Evolutionary conservation across 1,140 invertebrate genomes (phyloP).

Genomic region (Ylistrum balloti): DNA sequence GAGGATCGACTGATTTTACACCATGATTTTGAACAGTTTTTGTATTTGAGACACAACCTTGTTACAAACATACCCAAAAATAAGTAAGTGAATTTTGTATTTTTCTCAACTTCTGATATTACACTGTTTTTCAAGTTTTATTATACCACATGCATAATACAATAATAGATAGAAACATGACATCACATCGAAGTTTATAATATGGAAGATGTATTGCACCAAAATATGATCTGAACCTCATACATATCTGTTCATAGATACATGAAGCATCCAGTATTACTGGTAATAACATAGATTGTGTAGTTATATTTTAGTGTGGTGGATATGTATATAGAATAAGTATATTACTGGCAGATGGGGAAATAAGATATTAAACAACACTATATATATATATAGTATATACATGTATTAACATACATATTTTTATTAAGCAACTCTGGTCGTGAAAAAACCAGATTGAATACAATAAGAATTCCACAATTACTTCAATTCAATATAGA

Average conservation of each 20-base stretch:
- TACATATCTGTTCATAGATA: no score
- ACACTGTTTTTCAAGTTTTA: no score
- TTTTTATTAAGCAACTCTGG: background rate
- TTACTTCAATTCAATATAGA: no score
- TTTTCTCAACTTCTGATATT: background rate
- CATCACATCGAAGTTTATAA: background rate
- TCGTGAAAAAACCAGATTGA: no score
- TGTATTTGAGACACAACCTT: background rate
- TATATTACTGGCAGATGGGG: background rate
- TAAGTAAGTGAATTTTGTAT: background rate
- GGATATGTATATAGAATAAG: background rate
- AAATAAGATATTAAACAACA: background rate
- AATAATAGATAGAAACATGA: background rate
- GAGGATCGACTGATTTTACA: background rate
- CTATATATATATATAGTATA: background rate
- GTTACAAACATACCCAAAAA: no score
- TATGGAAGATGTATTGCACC: background rate
- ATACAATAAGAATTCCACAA: no score
- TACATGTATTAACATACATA: no score
- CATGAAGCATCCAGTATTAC: no score
- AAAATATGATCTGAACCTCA: no score
- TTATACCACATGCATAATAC: no score
- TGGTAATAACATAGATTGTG: background rate
- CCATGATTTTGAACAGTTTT: background rate
- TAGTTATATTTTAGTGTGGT: background rate